Conservation (phyloP, 2,113 vertebrate genomes). For the Pelvicachromis taeniatus region DNA sequence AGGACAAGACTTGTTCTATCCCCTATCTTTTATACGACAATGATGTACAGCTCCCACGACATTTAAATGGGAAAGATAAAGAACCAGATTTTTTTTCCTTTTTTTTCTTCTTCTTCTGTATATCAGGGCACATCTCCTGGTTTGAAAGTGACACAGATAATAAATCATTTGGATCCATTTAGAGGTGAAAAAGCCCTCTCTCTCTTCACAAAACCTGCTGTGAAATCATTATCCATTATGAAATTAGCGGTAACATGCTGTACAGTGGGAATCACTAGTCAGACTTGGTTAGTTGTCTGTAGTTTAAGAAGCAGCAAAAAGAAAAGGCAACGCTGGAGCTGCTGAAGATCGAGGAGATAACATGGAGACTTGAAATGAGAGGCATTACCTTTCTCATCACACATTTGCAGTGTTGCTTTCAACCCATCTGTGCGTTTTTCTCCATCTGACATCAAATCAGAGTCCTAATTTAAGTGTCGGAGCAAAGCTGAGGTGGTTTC, state of each 20-base stretch:
- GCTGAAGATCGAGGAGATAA: conserved; percentile 28
- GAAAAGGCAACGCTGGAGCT: not conserved
- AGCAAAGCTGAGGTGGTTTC: not conserved
- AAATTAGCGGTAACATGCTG: conserved; percentile 1
- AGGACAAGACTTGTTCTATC: conserved; percentile 22
- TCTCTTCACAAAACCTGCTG: conserved; percentile 11
- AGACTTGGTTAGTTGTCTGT: conserved; percentile 11
- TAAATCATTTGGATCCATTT: conserved; percentile 12
- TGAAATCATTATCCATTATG: not conserved
- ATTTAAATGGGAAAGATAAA: conserved; percentile 32
- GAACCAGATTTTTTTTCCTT: not conserved
- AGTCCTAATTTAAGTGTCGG: not conserved
- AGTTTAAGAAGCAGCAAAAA: not conserved
- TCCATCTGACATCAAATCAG: not conserved
- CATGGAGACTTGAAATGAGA: conserved; percentile 40
- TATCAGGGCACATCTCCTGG: conserved; percentile 9
- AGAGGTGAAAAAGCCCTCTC: not conserved
- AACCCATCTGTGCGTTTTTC: not conserved
- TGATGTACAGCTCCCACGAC: conserved; percentile 37
- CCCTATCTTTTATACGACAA: conserved; percentile 38
- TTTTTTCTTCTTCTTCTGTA: not conserved
- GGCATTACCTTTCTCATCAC: conserved; percentile 21
- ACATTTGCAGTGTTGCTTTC: conserved; percentile 6
- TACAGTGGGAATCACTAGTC: not conserved
- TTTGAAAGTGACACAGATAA: conserved; percentile 19